These are phyloP conservation scores for Gallinago jamesoni DNA, from an alignment of 2,113 vertebrate species.

Conservation along the genomic window DNA sequence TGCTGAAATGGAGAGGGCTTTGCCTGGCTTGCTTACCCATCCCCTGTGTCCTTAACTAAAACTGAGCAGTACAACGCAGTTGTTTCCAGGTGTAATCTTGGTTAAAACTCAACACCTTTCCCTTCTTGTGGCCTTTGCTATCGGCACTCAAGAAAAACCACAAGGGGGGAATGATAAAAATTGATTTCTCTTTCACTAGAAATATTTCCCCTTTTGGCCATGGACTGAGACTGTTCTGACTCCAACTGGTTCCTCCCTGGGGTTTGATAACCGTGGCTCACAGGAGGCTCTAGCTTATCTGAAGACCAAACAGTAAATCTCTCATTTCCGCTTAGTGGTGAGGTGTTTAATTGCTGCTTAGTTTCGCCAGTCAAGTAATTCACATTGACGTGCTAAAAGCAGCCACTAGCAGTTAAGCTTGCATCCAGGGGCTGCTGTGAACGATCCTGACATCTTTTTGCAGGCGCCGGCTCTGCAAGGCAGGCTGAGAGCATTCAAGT, in stretches of 20 bases:
- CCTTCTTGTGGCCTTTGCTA: not conserved
- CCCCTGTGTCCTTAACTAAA: not conserved
- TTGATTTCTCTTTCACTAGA: constrained; percentile 26
- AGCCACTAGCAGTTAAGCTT: constrained; percentile 76
- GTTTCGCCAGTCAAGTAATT: constrained; percentile 81
- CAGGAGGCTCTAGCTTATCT: constrained; percentile 67
- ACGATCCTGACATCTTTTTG: constrained; percentile 77
- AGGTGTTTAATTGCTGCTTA: constrained; percentile 83
- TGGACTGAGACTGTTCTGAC: constrained; percentile 6
- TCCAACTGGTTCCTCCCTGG: constrained; percentile 29
- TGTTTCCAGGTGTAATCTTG: constrained; percentile 3
- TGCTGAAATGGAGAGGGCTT: not conserved
- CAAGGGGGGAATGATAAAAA: constrained; percentile 32
- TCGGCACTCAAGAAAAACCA: not conserved
- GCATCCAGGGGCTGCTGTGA: constrained; percentile 65
- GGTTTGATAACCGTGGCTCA: constrained; percentile 57
- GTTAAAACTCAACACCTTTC: not conserved
- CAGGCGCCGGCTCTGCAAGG: constrained; percentile 55
- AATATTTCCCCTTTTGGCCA: constrained; percentile 28
- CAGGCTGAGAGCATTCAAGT: constrained; percentile 72
- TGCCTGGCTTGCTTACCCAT: not conserved
- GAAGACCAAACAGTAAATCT: constrained; percentile 79
- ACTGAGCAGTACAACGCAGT: not conserved
- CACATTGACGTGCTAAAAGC: constrained; percentile 77
- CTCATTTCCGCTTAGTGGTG: constrained; percentile 77